These are phyloP conservation scores for Leucoptera coffeella DNA, from an alignment of 2,888 invertebrate genomes.

Conservation along the genomic window DNA sequence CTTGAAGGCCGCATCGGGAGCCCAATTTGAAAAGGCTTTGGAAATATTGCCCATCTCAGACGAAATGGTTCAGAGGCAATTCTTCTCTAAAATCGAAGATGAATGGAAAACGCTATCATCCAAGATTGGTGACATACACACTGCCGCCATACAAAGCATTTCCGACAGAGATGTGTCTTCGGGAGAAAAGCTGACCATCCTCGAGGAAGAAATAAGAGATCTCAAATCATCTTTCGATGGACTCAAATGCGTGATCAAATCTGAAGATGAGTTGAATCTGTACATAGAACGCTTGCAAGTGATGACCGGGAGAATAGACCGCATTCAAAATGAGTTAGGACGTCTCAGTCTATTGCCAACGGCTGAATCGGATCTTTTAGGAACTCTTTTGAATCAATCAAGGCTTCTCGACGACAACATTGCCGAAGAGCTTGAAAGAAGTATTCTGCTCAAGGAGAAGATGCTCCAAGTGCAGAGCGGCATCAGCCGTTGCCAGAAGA, in stretches of 20 bases:
- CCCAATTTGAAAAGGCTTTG: constrained; percentile 70
- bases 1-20: constrained; percentile 65
- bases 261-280: constrained; percentile 73
- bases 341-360: constrained; percentile 68
- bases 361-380: constrained; percentile 71
- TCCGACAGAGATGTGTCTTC: constrained; percentile 69
- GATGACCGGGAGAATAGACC: constrained; percentile 65
- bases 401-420: constrained; percentile 66
- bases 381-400: constrained; percentile 62
- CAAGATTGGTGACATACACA: constrained; percentile 61
- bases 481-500: constrained; percentile 60
- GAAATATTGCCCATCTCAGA: constrained; percentile 77
- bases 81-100: constrained; percentile 70
- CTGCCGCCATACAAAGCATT: constrained; percentile 61
- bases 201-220: constrained; percentile 74
- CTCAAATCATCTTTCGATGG: constrained; percentile 62
- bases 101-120: constrained; percentile 65
- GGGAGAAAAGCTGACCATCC: constrained; percentile 64
- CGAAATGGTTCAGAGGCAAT: constrained; percentile 74
- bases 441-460: constrained; percentile 67
- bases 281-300: constrained; percentile 79
- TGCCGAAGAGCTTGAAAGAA: constrained; percentile 71
- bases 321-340: constrained; percentile 75
- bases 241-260: constrained; percentile 73
- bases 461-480: constrained; percentile 67